Evolutionary conservation across 1,140 invertebrate species (phyloP).

Genomic region (Bombus confusus): DNA sequence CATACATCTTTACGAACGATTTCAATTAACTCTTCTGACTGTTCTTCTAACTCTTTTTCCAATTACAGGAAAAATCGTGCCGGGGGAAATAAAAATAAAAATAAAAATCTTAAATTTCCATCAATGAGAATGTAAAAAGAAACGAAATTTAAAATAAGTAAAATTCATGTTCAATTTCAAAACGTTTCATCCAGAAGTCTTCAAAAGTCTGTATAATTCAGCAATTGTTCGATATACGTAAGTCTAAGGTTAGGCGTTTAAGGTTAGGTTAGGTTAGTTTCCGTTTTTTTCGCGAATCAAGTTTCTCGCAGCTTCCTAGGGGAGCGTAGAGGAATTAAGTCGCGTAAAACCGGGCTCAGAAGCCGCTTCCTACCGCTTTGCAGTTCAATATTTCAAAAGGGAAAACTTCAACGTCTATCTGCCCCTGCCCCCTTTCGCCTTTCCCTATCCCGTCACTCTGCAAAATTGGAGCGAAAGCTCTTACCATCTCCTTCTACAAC

Average conservation of each 20-base stretch:
- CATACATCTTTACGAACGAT: too few species aligned
- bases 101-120: too few species aligned
- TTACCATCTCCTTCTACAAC: slow-evolving; percentile 17
- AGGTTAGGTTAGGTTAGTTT: not conserved
- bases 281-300: not conserved
- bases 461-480: slow-evolving; percentile 24
- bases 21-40: too few species aligned
- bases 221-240: not conserved
- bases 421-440: not conserved
- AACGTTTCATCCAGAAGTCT: too few species aligned
- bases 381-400: slow-evolving; percentile 22
- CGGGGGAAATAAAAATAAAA: too few species aligned
- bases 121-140: too few species aligned
- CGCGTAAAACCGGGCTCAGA: not conserved
- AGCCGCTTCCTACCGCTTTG: not conserved
- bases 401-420: not conserved
- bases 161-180: too few species aligned
- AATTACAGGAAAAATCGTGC: too few species aligned
- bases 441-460: not conserved
- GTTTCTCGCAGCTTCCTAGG: not conserved
- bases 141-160: too few species aligned
- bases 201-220: not conserved
- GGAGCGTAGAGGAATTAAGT: not conserved
- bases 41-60: too few species aligned
- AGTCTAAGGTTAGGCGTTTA: not conserved